Percentiles rank a stretch among this genome's conserved stretches.
Conservation (phyloP, 2,888 invertebrate species). For the Anthrax anthrax region DNA sequence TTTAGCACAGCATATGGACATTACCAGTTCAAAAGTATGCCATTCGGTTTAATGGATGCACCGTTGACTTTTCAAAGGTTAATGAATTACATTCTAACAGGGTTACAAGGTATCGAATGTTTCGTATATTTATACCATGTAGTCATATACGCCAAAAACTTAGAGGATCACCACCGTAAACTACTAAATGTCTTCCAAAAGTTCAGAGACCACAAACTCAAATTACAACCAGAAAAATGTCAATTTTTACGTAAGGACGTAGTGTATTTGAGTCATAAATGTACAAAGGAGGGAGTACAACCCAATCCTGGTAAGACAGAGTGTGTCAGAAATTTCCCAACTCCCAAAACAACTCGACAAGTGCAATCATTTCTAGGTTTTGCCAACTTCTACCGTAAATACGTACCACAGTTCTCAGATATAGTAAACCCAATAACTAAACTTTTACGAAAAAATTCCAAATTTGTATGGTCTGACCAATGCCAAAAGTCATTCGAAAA, state of each 20-base stretch:
- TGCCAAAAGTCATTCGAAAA: no score
- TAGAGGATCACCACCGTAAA: no score
- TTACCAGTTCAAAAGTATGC: slow-evolving; percentile 18
- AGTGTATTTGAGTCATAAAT: slow-evolving; percentile 15
- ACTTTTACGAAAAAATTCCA: not conserved
- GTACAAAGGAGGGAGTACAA: slow-evolving; percentile 17
- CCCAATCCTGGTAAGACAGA: slow-evolving; percentile 16
- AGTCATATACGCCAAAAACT: no score
- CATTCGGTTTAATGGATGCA: not conserved
- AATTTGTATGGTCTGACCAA: no score
- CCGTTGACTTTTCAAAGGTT: no score
- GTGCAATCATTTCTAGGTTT: slow-evolving; percentile 12
- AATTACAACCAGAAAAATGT: no score
- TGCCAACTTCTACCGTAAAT: not conserved
- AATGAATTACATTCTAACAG: no score
- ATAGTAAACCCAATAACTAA: slow-evolving; percentile 1
- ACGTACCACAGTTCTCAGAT: slow-evolving; percentile 14
- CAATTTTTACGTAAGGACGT: not conserved
- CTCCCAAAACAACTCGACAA: no score
- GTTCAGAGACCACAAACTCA: no score
- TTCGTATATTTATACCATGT: no score
- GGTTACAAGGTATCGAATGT: no score
- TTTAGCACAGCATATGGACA: slow-evolving; percentile 23
- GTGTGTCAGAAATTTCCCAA: slow-evolving; percentile 14
- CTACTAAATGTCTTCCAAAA: no score